Base-by-base conservation (phyloP, 2,888 invertebrate species). In the Altica lythri region DNA sequence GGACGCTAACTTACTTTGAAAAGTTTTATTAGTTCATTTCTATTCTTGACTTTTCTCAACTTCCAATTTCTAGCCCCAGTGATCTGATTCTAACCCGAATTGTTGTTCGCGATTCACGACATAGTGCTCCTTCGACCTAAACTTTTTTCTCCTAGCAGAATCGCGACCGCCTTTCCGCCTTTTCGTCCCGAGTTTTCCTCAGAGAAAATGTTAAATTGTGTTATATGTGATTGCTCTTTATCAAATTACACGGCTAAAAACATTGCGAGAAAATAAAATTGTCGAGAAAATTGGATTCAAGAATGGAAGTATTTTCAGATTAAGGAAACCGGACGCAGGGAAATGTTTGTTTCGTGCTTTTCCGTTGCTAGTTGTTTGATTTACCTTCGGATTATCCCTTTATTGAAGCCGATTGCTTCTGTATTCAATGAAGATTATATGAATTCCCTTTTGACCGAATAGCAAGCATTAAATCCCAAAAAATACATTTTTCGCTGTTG, bases 171-270 rank as follows among this genome's bases (percentile, higher is more conserved):
- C 44, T 30, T 16, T 34, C 30, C 29, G 4, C 44, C 17, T 12
- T 16, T 4, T 30, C 3, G 19, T 18, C 8, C 10, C 2, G 22
- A 30, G 25, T 30, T 14, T 14, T 46, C 25, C 47, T 38, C 8
- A 2, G 42, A 32, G 53, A 47, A 51, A 47, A 46, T 16, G 18
- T 22, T 17, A 35, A 47, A 53, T 53, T 35, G 40, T 14, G 47
- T 53, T 53, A 47, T 42, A 18, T 38, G 47, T 42, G 47, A 53
- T 53, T 53, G 53, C 35, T 53, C 37, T 53, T 47, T 53, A 53
- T 53, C 53, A 34, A 53, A 47, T 53, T 53, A 53, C 40, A 4
- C 9, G 10, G 19, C 27, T 42, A 42, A 42, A 42, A 42, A 42
- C 45, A 32, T 49, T 29, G 32, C 30, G 18, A 38, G 44, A 17